These are phyloP conservation scores for Sepiola atlantica DNA, from an alignment of 2,888 invertebrate species.

Conservation along the genomic window DNA sequence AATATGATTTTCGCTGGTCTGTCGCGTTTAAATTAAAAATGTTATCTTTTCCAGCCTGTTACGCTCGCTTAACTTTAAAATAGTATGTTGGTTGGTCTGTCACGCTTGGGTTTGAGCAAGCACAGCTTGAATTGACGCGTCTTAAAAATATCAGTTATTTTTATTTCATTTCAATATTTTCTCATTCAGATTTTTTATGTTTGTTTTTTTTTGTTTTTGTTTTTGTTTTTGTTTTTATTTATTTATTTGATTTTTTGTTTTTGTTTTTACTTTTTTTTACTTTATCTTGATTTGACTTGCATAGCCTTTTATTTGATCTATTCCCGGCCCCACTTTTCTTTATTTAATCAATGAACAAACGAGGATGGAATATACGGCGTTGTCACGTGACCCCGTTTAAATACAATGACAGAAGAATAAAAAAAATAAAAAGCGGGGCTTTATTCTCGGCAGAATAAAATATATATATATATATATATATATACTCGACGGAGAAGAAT, in stretches of 20 bases:
- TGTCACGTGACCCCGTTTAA: neutral
- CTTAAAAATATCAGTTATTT: neutral
- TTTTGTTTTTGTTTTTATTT: neutral
- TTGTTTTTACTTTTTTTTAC: neutral
- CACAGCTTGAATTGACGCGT: neutral
- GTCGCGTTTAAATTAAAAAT: too few species aligned
- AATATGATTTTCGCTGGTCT: too few species aligned
- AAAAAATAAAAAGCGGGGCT: neutral
- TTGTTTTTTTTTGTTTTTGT: neutral
- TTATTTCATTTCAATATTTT: neutral
- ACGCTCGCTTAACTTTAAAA: too few species aligned
- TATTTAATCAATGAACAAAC: neutral
- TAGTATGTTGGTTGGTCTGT: too few species aligned
- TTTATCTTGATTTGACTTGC: neutral
- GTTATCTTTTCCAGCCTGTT: too few species aligned
- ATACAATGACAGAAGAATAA: neutral
- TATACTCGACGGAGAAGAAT: neutral
- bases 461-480: neutral
- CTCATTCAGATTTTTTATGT: too few species aligned
- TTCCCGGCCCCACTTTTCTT: neutral
- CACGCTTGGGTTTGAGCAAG: too few species aligned
- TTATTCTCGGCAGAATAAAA: neutral
- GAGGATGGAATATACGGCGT: neutral
- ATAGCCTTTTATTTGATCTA: neutral
- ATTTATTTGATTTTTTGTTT: neutral